Evolutionary conservation across 2,888 invertebrate species (phyloP), one percentile per base, ranked within the genome.

Genomic region (Andricus curvator): DNA sequence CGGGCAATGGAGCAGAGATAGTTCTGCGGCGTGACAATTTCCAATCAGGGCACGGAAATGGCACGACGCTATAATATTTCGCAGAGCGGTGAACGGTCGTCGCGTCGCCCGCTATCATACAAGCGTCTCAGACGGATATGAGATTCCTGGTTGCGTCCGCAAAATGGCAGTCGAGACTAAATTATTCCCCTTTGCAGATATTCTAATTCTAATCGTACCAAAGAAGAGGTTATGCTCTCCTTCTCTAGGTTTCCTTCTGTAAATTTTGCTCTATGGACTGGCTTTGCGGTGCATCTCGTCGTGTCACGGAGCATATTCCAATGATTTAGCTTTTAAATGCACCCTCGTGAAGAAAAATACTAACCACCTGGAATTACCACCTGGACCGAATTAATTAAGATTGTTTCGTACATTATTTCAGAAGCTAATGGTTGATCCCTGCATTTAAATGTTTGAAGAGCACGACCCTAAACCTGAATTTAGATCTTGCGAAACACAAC

Each of bases 31-130:
- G 85, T 90, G 90, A 90, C 91, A 90, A 91, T 91, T 90, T 91
- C 90, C 91, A 90, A 91, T 91, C 91, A 90, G 88, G 79, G 82
- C 85, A 83, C 88, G 91, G 91, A 91, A 91, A 91, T 91, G 89
- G 87, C 85, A 82, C 85, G 83, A 83, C 79, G 87, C 88, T 87
- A 89, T 89, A 89, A 90, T 91, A 91, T 90, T 90, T 89, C 86
- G 89, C 86, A 80, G 68, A 77, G 67, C 60, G 51, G 68, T 48
- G 48, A 68, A 48, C 80, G 80, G 70, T 77, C 62, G 78, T 80
- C 20, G 33, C 41, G 78, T 80, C 20, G 33, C 29, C 44, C 70
- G 89, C 90, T 90, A 90, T 90, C 90, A 37, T 37, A 37, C 8
- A 85, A 80, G 77, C 87, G 88, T 90, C 91, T 91, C 89, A 88